These are phyloP conservation scores for Sebastes jordani DNA, from an alignment of 2,797 vertebrate species.

Conservation along the genomic window DNA sequence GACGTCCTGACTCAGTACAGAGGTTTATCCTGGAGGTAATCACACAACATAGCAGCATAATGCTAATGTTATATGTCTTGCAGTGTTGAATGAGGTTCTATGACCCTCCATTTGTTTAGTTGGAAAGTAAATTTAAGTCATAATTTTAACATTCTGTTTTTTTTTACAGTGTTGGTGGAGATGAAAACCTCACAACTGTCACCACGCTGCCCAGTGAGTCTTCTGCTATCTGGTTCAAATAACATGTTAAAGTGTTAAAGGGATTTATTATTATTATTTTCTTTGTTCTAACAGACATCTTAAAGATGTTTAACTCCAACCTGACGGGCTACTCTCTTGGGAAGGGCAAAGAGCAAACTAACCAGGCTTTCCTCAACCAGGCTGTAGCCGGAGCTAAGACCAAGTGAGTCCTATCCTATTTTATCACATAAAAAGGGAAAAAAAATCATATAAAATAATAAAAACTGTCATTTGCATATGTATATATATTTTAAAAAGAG, in stretches of 20 bases:
- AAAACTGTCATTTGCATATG: background rate
- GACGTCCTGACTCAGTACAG: slow-evolving; percentile 85
- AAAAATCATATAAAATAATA: background rate
- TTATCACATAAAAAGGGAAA: no score
- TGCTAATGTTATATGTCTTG: background rate
- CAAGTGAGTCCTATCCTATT: slow-evolving; percentile 68
- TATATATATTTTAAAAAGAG: background rate
- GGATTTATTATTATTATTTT: background rate
- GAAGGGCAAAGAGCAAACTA: slow-evolving; percentile 62
- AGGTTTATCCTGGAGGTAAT: slow-evolving; percentile 91
- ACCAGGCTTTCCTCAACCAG: slow-evolving; percentile 87
- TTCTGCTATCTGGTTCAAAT: background rate
- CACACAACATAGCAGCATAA: background rate
- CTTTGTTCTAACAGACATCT: slow-evolving; percentile 83
- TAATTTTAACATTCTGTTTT: background rate
- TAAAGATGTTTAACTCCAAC: slow-evolving; percentile 83
- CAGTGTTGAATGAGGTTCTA: background rate
- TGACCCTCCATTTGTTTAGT: background rate
- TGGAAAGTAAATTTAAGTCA: background rate
- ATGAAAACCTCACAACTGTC: slow-evolving; percentile 81
- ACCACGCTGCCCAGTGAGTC: slow-evolving; percentile 93
- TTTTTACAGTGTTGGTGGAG: slow-evolving; percentile 87
- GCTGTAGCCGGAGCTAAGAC: slow-evolving; percentile 86
- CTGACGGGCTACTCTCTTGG: slow-evolving; percentile 85
- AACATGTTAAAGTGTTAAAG: background rate